Percentiles rank a stretch among this genome's conserved stretches.
These are phyloP conservation scores for Scaptomyza graminum DNA, from an alignment of 1,140 invertebrate genomes.

Conservation along the genomic window DNA sequence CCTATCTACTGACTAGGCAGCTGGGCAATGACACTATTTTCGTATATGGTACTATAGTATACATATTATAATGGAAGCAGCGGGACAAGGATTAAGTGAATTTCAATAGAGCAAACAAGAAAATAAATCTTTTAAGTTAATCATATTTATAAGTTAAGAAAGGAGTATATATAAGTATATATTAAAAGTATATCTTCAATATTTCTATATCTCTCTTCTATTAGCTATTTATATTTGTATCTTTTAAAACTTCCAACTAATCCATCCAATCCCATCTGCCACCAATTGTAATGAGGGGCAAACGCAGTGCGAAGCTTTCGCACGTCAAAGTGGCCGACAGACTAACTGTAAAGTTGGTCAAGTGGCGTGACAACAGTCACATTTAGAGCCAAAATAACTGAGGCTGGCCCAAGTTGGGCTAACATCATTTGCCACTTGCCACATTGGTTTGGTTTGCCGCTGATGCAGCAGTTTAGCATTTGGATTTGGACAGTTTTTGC, in stretches of 20 bases:
- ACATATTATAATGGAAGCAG: constrained; percentile 65
- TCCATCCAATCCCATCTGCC: neutral
- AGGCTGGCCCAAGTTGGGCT: constrained; percentile 24
- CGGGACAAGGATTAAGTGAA: constrained; percentile 14
- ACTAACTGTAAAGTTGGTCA: constrained; percentile 30
- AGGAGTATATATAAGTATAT: no score
- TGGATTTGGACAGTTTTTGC: constrained; percentile 55
- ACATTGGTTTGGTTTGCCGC: constrained; percentile 6
- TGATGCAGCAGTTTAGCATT: constrained; percentile 49
- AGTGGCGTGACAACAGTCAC: constrained; percentile 50
- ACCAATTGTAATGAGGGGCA: constrained; percentile 1
- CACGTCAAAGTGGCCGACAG: constrained; percentile 23
- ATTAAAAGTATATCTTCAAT: no score
- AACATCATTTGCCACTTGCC: constrained; percentile 48
- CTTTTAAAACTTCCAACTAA: neutral
- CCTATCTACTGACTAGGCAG: constrained; percentile 19
- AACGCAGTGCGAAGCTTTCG: constrained; percentile 18
- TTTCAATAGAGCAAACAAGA: neutral
- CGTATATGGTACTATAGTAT: neutral
- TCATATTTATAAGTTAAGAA: no score
- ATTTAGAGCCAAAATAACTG: constrained; percentile 21
- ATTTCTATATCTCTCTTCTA: no score
- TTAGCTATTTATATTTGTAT: no score
- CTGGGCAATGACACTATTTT: constrained; percentile 64
- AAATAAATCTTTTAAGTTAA: neutral